Percentiles rank a stretch among this genome's conserved stretches.
Evolutionary conservation across 1,140 invertebrate genomes (phyloP).

Genomic region (Andricus grossulariae): DNA sequence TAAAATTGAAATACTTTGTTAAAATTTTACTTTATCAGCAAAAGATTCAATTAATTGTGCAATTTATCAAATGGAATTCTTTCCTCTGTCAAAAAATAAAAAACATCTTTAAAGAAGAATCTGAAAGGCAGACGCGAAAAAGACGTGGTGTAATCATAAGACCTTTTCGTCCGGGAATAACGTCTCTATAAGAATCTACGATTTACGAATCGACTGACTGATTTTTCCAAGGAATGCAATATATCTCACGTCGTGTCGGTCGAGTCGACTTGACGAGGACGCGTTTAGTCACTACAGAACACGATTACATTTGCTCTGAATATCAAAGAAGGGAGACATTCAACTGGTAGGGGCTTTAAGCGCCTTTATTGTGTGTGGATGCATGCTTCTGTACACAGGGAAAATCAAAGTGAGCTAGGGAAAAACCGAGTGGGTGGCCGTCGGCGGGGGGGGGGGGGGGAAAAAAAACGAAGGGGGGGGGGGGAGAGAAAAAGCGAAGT

Average conservation of each 20-base stretch:
- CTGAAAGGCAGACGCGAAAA: no score
- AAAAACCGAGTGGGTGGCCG: not conserved
- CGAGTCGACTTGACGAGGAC: slow-evolving; percentile 10
- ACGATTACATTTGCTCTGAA: slow-evolving; percentile 28
- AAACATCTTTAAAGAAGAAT: no score
- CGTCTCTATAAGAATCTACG: not conserved
- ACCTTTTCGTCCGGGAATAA: not conserved
- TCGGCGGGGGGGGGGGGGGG: not conserved
- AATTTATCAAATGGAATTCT: no score
- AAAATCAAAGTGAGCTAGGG: slow-evolving; percentile 4
- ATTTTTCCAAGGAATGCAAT: slow-evolving; percentile 26
- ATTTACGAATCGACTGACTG: slow-evolving; percentile 10
- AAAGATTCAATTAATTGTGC: no score
- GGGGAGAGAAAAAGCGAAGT: slow-evolving; percentile 3
- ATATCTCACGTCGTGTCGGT: slow-evolving; percentile 18
- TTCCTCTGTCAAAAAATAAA: no score
- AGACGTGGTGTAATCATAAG: no score
- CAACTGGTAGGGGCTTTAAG: slow-evolving; percentile 29
- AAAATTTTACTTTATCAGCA: no score
- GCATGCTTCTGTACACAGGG: not conserved
- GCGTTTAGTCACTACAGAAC: slow-evolving; percentile 29
- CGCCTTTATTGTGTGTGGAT: slow-evolving; percentile 3
- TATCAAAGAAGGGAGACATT: slow-evolving; percentile 30
- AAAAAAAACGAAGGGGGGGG: not conserved
- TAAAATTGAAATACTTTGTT: no score